A percentile compares a stretch with the other conserved stretches of the same genome.
Evolutionary conservation across 2,888 invertebrate genomes (phyloP).

Genomic region (Drosophila emarginata): DNA sequence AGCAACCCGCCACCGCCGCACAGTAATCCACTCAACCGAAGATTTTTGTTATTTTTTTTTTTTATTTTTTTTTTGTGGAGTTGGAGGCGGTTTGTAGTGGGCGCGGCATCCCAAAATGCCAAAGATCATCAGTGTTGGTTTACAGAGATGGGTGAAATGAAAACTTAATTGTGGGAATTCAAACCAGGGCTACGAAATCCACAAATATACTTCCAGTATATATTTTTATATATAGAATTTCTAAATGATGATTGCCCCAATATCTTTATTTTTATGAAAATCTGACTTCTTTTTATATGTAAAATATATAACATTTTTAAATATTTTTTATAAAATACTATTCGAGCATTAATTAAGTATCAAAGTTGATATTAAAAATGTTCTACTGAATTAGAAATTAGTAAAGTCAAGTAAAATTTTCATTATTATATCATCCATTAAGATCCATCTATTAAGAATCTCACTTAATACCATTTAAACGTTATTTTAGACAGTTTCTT

Average conservation of each 20-base stretch:
- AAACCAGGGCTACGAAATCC: neutral
- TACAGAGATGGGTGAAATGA: neutral
- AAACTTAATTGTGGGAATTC: neutral
- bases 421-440: too few species aligned
- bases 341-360: too few species aligned
- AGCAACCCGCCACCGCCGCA: neutral
- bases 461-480: too few species aligned
- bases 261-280: too few species aligned
- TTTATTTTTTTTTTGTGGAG: neutral
- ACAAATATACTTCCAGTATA: neutral
- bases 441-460: too few species aligned
- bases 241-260: neutral
- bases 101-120: conserved; percentile 65
- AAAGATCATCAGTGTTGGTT: conserved; percentile 64
- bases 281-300: too few species aligned
- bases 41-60: conserved; percentile 11
- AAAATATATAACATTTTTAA: too few species aligned
- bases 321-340: too few species aligned
- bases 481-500: too few species aligned
- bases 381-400: too few species aligned
- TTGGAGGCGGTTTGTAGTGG: conserved; percentile 16
- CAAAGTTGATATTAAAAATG: too few species aligned
- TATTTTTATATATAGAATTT: neutral
- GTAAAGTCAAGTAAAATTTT: too few species aligned
- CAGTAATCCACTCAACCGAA: conserved; percentile 37